Conservation (phyloP, 2,113 vertebrate genomes). For the Oxygymnocypris stewartii region DNA sequence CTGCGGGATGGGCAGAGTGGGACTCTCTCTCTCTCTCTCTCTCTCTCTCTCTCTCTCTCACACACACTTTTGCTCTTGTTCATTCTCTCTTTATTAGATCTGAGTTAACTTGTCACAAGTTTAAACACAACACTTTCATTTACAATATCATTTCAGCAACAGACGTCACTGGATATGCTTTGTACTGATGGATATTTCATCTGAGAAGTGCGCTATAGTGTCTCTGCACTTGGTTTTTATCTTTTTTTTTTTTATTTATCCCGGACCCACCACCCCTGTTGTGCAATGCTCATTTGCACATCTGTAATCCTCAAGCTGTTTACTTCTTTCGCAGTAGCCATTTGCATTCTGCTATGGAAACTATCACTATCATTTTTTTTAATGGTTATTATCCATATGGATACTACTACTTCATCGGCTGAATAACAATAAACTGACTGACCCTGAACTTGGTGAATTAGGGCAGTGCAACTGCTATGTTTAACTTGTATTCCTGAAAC, state of each 20-base stretch:
- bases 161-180: neutral
- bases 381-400: neutral
- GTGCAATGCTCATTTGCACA: neutral
- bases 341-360: neutral
- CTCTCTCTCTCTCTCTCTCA: no score
- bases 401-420: neutral
- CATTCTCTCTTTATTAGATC: conserved; percentile 11
- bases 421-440: neutral
- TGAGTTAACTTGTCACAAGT: conserved; percentile 8
- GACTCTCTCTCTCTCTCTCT: conserved; percentile 9
- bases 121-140: neutral
- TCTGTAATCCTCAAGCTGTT: neutral
- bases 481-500: neutral
- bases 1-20: conserved; percentile 77
- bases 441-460: neutral
- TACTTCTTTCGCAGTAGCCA: neutral
- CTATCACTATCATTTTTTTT: neutral
- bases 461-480: neutral
- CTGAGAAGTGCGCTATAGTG: neutral
- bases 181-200: neutral
- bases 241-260: neutral
- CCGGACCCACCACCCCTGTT: neutral
- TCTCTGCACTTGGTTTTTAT: neutral
- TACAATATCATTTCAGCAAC: neutral
- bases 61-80: conserved; percentile 12